Percentiles rank a stretch among this genome's conserved stretches.
phyloP scores from a whole-genome alignment of 2,797 vertebrate genomes.

The Eospalax fontanierii region DNA sequence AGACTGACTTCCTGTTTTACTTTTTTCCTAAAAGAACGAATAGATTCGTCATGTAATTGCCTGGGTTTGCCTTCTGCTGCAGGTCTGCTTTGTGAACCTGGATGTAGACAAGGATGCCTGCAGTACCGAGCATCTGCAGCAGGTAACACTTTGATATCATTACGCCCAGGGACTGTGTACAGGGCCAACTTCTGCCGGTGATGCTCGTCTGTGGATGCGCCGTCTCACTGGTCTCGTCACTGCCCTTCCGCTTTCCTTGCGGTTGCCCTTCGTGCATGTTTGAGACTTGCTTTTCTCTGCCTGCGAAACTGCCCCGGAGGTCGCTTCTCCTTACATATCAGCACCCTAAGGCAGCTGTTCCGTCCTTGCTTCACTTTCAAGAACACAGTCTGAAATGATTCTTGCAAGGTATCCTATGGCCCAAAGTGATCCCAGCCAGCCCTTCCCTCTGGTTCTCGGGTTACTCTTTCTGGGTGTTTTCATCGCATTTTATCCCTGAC shows the following conservation, averaged over 20 bases:
- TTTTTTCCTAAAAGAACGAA: neutral
- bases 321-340: fast-evolving
- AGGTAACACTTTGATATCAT: conserved; percentile 90
- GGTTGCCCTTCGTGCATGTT: neutral
- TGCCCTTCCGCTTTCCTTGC: neutral
- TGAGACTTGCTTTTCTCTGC: neutral
- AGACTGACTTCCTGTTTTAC: neutral
- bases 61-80: conserved; percentile 55
- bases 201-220: neutral
- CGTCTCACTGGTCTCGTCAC: too few relatives aligned
- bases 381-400: neutral
- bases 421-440: neutral
- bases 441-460: neutral
- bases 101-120: conserved; percentile 91
- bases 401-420: neutral
- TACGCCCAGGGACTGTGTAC: neutral
- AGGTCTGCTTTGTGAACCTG: conserved; percentile 98
- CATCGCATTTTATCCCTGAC: neutral
- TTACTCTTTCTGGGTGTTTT: neutral
- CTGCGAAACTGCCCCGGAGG: neutral
- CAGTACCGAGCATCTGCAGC: conserved; percentile 91
- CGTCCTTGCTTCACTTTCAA: neutral
- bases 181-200: neutral
- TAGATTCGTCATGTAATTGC: neutral
- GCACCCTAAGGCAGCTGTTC: neutral